phyloP scores from a whole-genome alignment of 2,888 invertebrate species.

The Standfussiana lucernea region DNA sequence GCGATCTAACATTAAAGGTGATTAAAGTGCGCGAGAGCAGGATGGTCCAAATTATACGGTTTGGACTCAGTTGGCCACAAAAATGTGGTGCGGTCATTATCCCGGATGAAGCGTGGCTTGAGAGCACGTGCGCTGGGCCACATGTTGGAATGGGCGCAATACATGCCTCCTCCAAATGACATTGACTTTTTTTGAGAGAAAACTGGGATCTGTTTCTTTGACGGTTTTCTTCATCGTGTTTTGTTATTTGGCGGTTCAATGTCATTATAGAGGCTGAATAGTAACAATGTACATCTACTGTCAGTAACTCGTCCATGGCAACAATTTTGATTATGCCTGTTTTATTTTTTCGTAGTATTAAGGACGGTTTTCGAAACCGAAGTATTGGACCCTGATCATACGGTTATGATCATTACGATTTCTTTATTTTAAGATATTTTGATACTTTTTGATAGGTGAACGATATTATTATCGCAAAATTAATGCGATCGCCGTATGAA shows the following conservation, averaged over 20 bases:
- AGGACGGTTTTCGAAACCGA: neutral
- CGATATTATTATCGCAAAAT: neutral
- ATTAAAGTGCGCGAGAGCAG: slow-evolving; percentile 84
- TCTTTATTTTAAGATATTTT: neutral
- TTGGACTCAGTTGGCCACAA: slow-evolving; percentile 76
- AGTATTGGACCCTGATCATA: neutral
- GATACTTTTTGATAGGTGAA: neutral
- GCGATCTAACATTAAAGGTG: slow-evolving; percentile 82
- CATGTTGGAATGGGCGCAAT: slow-evolving; percentile 59
- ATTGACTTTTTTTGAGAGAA: slow-evolving; percentile 4
- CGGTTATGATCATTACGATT: neutral
- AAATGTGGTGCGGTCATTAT: slow-evolving; percentile 82
- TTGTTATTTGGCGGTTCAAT: neutral
- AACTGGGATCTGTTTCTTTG: neutral
- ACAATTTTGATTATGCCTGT: neutral
- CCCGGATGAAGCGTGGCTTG: slow-evolving; percentile 67
- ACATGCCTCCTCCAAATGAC: slow-evolving; percentile 32
- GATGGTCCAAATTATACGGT: slow-evolving; percentile 88
- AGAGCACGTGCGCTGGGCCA: slow-evolving; percentile 73
- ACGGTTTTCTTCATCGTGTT: neutral
- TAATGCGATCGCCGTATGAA: neutral
- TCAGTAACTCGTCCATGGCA: neutral
- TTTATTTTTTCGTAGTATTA: neutral
- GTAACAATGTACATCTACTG: neutral
- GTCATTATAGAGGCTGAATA: neutral